phyloP scores from a whole-genome alignment of 2,888 invertebrate species.

The Sesia apiformis region DNA sequence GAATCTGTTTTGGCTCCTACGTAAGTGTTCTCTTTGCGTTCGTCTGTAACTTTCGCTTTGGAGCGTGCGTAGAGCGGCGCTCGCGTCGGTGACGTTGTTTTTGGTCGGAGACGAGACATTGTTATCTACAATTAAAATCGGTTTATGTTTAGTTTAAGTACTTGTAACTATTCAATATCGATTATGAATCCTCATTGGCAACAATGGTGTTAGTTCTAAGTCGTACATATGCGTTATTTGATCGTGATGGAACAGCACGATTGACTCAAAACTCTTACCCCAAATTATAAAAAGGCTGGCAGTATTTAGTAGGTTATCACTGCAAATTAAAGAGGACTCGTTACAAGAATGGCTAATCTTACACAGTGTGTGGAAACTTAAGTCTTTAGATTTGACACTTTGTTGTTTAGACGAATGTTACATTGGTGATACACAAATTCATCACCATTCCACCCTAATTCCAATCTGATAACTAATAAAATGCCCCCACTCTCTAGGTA shows the following conservation, averaged over 20 bases:
- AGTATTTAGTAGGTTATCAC: slow-evolving; percentile 53
- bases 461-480: too few species aligned
- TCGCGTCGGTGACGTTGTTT: slow-evolving; percentile 46
- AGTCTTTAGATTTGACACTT: too few species aligned
- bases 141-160: too few species aligned
- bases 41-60: slow-evolving; percentile 54
- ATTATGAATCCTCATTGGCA: slow-evolving; percentile 11
- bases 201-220: slow-evolving; percentile 19
- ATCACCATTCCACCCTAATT: too few species aligned
- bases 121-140: slow-evolving; percentile 39
- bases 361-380: too few species aligned
- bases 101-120: slow-evolving; percentile 56
- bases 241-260: slow-evolving; percentile 30
- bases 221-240: too few species aligned
- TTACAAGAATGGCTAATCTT: background rate
- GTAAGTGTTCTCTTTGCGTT: slow-evolving; percentile 65
- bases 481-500: too few species aligned
- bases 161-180: too few species aligned
- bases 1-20: slow-evolving; percentile 45
- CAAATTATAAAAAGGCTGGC: slow-evolving; percentile 37
- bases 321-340: slow-evolving; percentile 54
- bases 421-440: too few species aligned
- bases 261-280: slow-evolving; percentile 49
- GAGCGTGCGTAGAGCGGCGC: slow-evolving; percentile 51
- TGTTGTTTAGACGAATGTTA: too few species aligned